A percentile compares a stretch with the other conserved stretches of the same genome.
Evolutionary conservation across 1,140 invertebrate genomes (phyloP).

Genomic region (Apis dorsata): DNA sequence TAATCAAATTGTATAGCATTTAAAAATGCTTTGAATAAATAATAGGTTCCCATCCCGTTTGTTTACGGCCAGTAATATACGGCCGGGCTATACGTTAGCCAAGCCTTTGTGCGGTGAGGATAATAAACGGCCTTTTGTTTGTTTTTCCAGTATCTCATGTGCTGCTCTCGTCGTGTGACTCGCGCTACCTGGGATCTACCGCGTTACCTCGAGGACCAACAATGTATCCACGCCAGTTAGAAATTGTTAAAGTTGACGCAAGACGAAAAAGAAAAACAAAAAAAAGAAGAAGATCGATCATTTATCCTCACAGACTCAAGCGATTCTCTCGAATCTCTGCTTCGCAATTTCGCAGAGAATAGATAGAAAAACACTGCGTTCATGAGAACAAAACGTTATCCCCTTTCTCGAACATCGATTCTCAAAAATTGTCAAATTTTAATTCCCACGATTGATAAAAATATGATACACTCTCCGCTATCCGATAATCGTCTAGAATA

Average conservation of each 20-base stretch:
- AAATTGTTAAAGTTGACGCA: neutral
- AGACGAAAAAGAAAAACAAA: no score
- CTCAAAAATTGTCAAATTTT: no score
- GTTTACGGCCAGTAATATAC: neutral
- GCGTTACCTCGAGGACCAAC: neutral
- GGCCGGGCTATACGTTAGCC: constrained; percentile 4
- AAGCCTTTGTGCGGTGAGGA: constrained; percentile 8
- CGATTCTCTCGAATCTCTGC: no score
- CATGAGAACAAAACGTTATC: no score
- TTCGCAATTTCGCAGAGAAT: no score
- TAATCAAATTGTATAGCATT: neutral
- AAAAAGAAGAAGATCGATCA: no score
- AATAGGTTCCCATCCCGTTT: neutral
- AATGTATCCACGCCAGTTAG: neutral
- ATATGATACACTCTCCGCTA: no score
- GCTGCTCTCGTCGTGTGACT: neutral
- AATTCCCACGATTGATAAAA: no score
- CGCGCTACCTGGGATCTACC: neutral
- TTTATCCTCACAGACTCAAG: no score
- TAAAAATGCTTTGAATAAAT: constrained; percentile 2
- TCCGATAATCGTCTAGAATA: no score
- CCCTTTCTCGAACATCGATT: no score
- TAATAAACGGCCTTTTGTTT: constrained; percentile 9
- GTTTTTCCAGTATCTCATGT: constrained; percentile 3
- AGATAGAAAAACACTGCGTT: no score